A percentile compares a stretch with the other conserved stretches of the same genome.
Evolutionary conservation across 2,888 invertebrate genomes (phyloP).

Genomic region (Caenorhabditis sp.): DNA sequence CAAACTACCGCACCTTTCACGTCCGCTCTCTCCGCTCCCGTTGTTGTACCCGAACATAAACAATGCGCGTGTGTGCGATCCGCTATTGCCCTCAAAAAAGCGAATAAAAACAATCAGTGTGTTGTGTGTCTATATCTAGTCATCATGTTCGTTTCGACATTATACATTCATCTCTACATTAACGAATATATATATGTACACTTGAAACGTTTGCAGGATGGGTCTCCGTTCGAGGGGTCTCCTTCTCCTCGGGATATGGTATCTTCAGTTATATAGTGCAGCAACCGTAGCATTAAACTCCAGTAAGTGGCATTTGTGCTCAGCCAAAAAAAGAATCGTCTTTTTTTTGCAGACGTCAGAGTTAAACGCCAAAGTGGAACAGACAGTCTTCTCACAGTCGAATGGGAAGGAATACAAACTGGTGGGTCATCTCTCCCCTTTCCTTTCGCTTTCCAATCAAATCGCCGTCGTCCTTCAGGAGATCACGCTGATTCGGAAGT

Average conservation of each 20-base stretch:
- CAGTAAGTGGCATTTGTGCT: constrained; percentile 32
- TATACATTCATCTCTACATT: too few relatives aligned
- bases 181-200: too few relatives aligned
- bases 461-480: too few relatives aligned
- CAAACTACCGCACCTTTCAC: too few relatives aligned
- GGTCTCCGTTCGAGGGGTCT: constrained; percentile 67
- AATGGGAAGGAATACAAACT: constrained; percentile 79
- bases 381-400: constrained; percentile 78
- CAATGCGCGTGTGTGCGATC: too few relatives aligned
- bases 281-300: constrained; percentile 39
- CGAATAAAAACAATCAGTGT: constrained; percentile 13
- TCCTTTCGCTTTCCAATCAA: too few relatives aligned
- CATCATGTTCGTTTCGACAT: constrained; percentile 13
- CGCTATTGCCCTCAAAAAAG: constrained; percentile 22
- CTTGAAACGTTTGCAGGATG: constrained; percentile 47
- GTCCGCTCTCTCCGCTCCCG: too few relatives aligned
- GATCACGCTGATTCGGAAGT: constrained; percentile 78
- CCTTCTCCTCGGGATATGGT: constrained; percentile 55
- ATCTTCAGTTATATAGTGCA: constrained; percentile 42
- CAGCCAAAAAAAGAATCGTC: background rate
- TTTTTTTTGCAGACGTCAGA: constrained; percentile 43
- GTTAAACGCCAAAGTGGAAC: constrained; percentile 68
- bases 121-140: constrained; percentile 14
- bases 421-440: constrained; percentile 58
- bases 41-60: too few relatives aligned